Evolutionary conservation across 2,113 vertebrate genomes (phyloP).

Genomic region (Gopherus evgoodei): DNA sequence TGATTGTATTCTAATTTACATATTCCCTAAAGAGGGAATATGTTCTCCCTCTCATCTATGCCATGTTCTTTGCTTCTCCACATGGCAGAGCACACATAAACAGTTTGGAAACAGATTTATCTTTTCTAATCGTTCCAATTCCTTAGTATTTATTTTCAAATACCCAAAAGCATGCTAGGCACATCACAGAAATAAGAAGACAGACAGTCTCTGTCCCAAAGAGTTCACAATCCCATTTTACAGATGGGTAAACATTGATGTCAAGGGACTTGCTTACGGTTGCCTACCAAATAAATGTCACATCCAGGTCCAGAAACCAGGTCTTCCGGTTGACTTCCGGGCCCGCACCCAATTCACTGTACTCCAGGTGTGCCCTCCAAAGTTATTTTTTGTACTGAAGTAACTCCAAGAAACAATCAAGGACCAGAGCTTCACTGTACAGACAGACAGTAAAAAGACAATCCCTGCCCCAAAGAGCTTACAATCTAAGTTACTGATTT

Average conservation of each 20-base stretch:
- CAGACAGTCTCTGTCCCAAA: constrained; percentile 50
- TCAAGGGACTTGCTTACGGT: constrained; percentile 44
- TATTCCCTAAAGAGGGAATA: constrained; percentile 53
- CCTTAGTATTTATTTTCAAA: constrained; percentile 63
- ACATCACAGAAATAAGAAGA: constrained; percentile 41
- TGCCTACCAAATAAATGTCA: constrained; percentile 32
- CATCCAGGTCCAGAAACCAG: constrained; percentile 19
- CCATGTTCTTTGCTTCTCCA: constrained; percentile 38
- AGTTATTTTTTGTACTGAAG: not conserved
- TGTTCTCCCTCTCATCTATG: constrained; percentile 34
- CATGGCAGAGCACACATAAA: constrained; percentile 20
- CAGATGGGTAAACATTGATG: constrained; percentile 48
- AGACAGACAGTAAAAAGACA: not conserved
- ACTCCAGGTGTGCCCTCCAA: not conserved
- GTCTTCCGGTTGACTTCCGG: not conserved
- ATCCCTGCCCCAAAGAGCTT: constrained; percentile 14
- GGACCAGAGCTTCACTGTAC: not conserved
- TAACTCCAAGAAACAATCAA: constrained; percentile 1
- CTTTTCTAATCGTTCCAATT: constrained; percentile 55
- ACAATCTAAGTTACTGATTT: not conserved
- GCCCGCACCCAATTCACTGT: not conserved
- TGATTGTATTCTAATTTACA: constrained; percentile 57
- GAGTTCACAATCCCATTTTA: constrained; percentile 36
- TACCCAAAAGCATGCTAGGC: constrained; percentile 43
- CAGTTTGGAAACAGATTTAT: constrained; percentile 49